Conservation (phyloP, 1,140 invertebrate genomes). For the Hormaphis cornu region DNA sequence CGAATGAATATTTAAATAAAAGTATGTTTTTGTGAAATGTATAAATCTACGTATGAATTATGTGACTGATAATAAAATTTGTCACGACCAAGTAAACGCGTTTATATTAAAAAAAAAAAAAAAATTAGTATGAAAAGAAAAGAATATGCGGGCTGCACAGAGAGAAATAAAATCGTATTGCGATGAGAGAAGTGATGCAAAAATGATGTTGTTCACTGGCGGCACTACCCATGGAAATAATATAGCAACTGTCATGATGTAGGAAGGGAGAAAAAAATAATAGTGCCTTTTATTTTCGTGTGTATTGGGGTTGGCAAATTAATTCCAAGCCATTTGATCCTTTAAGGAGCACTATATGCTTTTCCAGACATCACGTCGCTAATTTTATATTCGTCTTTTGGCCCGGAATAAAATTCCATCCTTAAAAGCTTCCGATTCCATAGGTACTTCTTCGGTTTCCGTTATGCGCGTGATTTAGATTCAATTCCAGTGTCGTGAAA, state of each 20-base stretch:
- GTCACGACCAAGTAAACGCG: background rate
- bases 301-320: conserved; percentile 24
- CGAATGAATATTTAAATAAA: background rate
- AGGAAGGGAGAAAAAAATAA: conserved; percentile 5
- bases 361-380: conserved; percentile 8
- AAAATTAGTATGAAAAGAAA: too few species aligned
- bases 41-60: background rate
- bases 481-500: background rate
- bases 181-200: conserved; percentile 8
- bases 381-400: conserved; percentile 31
- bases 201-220: conserved; percentile 15
- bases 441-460: background rate
- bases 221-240: background rate
- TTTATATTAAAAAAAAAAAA: too few species aligned
- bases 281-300: conserved; percentile 31
- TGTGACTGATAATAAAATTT: background rate
- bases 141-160: background rate
- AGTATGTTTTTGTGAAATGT: background rate
- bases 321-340: conserved; percentile 27
- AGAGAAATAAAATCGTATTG: conserved; percentile 23
- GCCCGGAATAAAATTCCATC: conserved; percentile 12
- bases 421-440: conserved; percentile 21
- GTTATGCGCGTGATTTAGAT: background rate
- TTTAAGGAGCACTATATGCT: conserved; percentile 20
- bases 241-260: background rate